phyloP scores from a whole-genome alignment of 1,140 invertebrate species.

The Teleogryllus occipitalis region DNA sequence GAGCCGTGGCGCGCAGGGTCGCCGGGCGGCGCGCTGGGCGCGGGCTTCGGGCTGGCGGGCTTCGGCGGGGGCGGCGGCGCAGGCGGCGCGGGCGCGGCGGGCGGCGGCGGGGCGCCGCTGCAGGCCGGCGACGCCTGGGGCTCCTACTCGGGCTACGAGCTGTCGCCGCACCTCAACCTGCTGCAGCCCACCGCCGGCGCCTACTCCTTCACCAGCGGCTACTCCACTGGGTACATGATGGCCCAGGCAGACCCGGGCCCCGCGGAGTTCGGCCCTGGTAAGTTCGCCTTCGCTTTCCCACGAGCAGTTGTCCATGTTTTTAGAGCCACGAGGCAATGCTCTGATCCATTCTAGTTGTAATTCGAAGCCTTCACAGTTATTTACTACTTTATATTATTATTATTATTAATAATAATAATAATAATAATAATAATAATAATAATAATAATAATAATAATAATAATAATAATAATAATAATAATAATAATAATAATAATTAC shows the following conservation, averaged over 20 bases:
- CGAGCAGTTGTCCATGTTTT: no score
- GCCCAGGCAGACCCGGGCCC: background rate
- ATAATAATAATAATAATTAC: no score
- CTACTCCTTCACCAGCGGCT: constrained; percentile 44
- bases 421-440: no score
- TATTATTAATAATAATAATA: no score
- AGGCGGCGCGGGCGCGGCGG: constrained; percentile 24
- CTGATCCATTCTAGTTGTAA: no score
- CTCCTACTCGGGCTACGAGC: constrained; percentile 65
- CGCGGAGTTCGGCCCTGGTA: background rate
- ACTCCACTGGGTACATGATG: background rate
- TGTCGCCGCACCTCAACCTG: constrained; percentile 59
- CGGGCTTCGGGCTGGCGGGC: constrained; percentile 38
- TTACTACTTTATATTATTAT: no score
- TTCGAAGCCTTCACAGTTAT: no score
- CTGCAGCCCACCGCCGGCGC: constrained; percentile 57
- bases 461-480: no score
- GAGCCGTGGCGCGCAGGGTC: constrained; percentile 22
- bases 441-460: no score
- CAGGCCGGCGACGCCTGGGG: constrained; percentile 58
- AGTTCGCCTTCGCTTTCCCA: no score
- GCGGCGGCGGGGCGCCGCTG: constrained; percentile 32
- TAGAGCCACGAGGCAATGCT: no score
- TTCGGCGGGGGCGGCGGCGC: background rate
- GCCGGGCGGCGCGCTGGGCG: constrained; percentile 30